Conservation (phyloP, 1,140 invertebrate species). For the Eciton burchellii region DNA sequence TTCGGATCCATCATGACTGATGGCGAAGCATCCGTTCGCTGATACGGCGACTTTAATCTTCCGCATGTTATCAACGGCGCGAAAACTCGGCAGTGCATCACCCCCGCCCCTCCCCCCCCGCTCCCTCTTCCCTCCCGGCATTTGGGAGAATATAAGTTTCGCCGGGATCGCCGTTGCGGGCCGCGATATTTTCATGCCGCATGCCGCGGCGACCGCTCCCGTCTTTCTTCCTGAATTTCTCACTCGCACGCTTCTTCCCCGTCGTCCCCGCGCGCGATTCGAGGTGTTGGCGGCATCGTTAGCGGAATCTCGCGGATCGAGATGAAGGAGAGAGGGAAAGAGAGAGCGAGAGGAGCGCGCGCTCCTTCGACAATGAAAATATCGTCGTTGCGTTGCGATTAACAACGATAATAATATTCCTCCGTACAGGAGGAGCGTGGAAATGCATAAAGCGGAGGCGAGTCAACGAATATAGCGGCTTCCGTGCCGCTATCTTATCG, state of each 20-base stretch:
- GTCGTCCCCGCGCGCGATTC: not conserved
- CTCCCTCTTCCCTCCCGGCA: no score
- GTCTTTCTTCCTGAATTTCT: conserved; percentile 29
- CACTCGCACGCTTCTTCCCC: not conserved
- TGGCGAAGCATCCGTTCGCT: conserved; percentile 5
- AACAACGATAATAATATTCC: not conserved
- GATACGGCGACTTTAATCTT: conserved; percentile 43
- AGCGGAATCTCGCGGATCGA: not conserved
- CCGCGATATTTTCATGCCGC: not conserved
- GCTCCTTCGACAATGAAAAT: not conserved
- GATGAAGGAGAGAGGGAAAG: conserved; percentile 1
- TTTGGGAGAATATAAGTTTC: no score
- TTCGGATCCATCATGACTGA: no score
- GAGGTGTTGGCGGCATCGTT: not conserved
- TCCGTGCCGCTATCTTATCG: no score
- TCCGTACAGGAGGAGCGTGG: not conserved
- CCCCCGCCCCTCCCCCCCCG: not conserved
- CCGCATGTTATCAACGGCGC: conserved; percentile 15
- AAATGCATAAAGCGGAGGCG: not conserved
- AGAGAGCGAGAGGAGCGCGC: not conserved
- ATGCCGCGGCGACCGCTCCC: conserved; percentile 2
- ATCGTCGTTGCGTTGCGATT: not conserved
- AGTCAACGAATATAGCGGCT: no score
- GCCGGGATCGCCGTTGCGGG: not conserved
- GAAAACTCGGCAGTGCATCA: not conserved